Evolutionary conservation across 2,888 invertebrate species (phyloP), one percentile per base, ranked within the genome.

Genomic region (Ethmia dodecea): DNA sequence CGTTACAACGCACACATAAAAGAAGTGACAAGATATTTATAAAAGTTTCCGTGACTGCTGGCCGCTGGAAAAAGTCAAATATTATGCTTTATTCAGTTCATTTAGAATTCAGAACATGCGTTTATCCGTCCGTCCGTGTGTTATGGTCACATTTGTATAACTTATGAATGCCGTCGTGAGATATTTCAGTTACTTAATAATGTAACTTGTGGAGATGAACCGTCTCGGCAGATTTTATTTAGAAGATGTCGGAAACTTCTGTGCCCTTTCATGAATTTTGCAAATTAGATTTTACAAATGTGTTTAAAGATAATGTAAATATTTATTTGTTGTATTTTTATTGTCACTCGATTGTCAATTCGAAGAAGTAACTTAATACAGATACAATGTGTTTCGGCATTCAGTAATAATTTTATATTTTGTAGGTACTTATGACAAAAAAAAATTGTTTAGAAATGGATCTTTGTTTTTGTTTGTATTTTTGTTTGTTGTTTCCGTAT

Each of bases 61-160:
- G 45, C 55, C 59, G 53, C 47, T 45, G 45, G 43, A 33, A 39
- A 48, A 59, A 56, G 53, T 64, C 60, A 63, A 61, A 70, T 65
- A 62, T 60, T 49, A 59, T 52, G 49, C 49, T 55, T 59, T 61
- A 57, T 61, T 56, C 58, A 57, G 53, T 61, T 69, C 70, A 70
- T 75, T 70, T 58, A 53, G 49, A 52, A 77, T 77, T 75, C 74
- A 52, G 55, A 49, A 51, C 71, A 61, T 65, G 70, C 56, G 47
- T 47, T 47, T 35, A 39, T 44, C 45, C 43, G 47, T 50, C 52
- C 49, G 39, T 43, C 40, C 41, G 41, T 42, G 43, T 49, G 49
- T 53, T 49, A 52, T 48, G 48, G 52, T 46, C 47, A 49, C 49
- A 52, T 52, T 49, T 47, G 43, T 47, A 51, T 58, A 54, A 55